phyloP scores from a whole-genome alignment of 2,888 invertebrate species.

The Vannuccia rotundouncinata region DNA sequence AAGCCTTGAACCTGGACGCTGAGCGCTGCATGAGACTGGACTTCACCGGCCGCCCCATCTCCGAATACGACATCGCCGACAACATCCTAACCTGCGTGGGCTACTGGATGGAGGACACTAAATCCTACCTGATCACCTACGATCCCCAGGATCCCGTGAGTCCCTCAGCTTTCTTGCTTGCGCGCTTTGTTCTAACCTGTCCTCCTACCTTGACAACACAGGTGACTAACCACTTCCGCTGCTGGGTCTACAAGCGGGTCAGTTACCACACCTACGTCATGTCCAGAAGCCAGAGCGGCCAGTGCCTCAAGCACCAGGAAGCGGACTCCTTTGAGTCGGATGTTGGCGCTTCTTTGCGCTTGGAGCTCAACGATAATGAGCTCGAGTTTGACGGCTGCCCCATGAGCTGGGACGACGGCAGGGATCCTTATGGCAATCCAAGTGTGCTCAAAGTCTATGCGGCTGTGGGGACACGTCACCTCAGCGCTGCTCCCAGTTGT shows the following conservation, averaged over 20 bases:
- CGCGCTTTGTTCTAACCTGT: neutral
- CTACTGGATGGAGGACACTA: conserved; percentile 93
- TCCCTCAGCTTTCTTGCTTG: neutral
- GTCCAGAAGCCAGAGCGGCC: conserved; percentile 82
- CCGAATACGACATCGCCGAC: conserved; percentile 63
- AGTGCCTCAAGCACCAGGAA: conserved; percentile 79
- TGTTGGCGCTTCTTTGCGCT: conserved; percentile 76
- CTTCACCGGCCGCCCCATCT: conserved; percentile 79
- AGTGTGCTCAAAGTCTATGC: conserved; percentile 10
- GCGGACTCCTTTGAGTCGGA: conserved; percentile 79
- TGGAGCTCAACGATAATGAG: conserved; percentile 59
- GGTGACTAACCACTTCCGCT: conserved; percentile 36
- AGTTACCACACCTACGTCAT: conserved; percentile 57
- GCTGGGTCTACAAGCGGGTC: conserved; percentile 38
- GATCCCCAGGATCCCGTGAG: conserved; percentile 88
- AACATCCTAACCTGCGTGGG: conserved; percentile 93
- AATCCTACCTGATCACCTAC: conserved; percentile 87
- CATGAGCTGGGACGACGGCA: conserved; percentile 26
- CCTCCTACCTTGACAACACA: neutral
- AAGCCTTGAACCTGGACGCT: conserved; percentile 76
- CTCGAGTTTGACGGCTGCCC: conserved; percentile 31
- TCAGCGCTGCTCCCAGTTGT: too few relatives aligned
- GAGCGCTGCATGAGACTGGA: conserved; percentile 94
- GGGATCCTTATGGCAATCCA: conserved; percentile 29
- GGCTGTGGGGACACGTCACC: neutral